These are phyloP conservation scores for Epinephelus malabaricus DNA, from an alignment of 2,797 vertebrate genomes.

Conservation along the genomic window DNA sequence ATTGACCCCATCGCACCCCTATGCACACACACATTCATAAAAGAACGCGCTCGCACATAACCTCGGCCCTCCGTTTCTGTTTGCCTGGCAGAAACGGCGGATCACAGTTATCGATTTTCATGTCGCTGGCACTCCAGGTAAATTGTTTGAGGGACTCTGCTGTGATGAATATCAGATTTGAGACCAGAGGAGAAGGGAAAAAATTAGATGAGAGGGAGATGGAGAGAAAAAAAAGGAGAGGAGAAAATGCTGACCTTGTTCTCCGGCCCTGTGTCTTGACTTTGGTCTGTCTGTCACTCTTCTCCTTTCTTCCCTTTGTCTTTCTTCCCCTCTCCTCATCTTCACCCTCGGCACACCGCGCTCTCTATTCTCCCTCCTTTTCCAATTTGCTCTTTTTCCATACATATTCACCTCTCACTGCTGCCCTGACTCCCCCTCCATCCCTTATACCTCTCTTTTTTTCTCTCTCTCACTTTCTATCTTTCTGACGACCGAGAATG, in stretches of 20 bases:
- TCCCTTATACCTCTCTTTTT: slow-evolving; percentile 39
- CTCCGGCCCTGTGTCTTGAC: slow-evolving; percentile 54
- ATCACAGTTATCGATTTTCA: slow-evolving; percentile 91
- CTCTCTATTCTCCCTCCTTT: slow-evolving; percentile 42
- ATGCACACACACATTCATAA: slow-evolving; percentile 81
- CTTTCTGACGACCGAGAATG: slow-evolving; percentile 52
- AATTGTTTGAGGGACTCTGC: slow-evolving; percentile 91
- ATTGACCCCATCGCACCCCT: slow-evolving; percentile 67
- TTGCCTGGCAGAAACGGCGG: slow-evolving; percentile 91
- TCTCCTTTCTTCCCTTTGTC: slow-evolving; percentile 55
- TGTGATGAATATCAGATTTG: slow-evolving; percentile 92
- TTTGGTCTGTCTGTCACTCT: slow-evolving; percentile 55
- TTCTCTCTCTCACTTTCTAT: slow-evolving; percentile 34
- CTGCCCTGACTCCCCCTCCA: slow-evolving; percentile 38
- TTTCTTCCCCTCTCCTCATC: slow-evolving; percentile 51
- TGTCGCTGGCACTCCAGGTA: slow-evolving; percentile 90
- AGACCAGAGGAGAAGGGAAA: slow-evolving; percentile 74
- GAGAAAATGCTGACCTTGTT: slow-evolving; percentile 89
- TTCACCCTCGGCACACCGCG: slow-evolving; percentile 30
- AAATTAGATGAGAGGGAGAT: slow-evolving; percentile 76
- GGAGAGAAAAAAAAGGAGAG: slow-evolving; percentile 66
- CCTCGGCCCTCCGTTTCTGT: slow-evolving; percentile 85
- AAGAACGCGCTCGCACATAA: slow-evolving; percentile 68
- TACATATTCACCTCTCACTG: slow-evolving; percentile 56
- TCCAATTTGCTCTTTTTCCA: slow-evolving; percentile 49